Evolutionary conservation across 2,797 vertebrate genomes (phyloP).

Genomic region (Rhabdomys pumilio): DNA sequence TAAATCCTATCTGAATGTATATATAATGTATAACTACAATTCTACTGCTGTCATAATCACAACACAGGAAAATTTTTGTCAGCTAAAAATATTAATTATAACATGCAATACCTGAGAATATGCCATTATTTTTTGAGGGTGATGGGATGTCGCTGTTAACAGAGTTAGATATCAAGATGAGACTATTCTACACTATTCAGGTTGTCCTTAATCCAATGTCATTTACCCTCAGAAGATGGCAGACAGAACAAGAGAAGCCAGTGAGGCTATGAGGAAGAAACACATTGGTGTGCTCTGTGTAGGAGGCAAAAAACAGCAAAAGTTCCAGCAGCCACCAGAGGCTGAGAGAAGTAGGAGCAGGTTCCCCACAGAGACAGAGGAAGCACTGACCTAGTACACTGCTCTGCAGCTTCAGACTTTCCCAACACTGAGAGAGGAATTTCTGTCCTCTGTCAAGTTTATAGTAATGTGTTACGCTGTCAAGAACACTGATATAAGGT

Average conservation of each 20-base stretch:
- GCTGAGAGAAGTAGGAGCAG: not conserved
- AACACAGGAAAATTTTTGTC: slow-evolving; percentile 16
- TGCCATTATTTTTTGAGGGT: not conserved
- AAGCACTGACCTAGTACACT: not conserved
- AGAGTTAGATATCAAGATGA: not conserved
- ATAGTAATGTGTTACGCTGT: not conserved
- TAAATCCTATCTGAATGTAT: slow-evolving; percentile 4
- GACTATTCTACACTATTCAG: not conserved
- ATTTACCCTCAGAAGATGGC: not conserved
- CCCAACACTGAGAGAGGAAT: not conserved
- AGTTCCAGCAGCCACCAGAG: not conserved
- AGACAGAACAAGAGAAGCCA: not conserved
- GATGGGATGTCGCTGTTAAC: not conserved
- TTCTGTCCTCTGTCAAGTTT: not conserved
- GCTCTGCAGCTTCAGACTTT: not conserved
- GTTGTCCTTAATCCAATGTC: not conserved
- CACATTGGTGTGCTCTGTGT: not conserved
- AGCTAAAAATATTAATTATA: not conserved
- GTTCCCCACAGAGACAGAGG: not conserved
- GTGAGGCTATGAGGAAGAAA: not conserved
- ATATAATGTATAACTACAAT: too few species aligned
- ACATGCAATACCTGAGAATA: not conserved
- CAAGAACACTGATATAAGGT: slow-evolving; percentile 12
- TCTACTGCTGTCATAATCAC: not conserved
- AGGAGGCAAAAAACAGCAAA: not conserved